Base-by-base conservation (phyloP, 2,888 invertebrate species). In the Plusia festucae region DNA sequence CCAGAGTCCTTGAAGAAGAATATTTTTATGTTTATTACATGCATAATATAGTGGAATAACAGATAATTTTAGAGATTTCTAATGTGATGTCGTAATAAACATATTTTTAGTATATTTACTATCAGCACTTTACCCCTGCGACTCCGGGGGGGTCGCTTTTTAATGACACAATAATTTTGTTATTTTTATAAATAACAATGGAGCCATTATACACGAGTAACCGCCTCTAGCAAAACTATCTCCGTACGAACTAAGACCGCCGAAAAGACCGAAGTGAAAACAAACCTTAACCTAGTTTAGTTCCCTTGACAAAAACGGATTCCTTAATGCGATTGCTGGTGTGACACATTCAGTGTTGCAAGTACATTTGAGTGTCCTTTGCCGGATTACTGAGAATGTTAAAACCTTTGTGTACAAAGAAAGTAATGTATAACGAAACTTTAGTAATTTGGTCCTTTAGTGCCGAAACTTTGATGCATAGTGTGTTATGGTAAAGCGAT, bases 281-380 rank as follows among this genome's bases (percentile, higher is more conserved):
- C 46, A 49, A 49, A 49, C 46, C 46, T 49, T 49, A 49, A 49
- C 46, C 46, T 18, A 18, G 46, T 46, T 57, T 49, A 27, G 27
- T 5, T 49, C 20, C 46, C 27, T 27, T 30, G 16, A 13, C 22
- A 49, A 57, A 22, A n/a, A 56, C 24, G 5, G 46, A 27, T 49
- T 46, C 15, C 46, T 20, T 49, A 49, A 49, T 49, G 46, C 46
- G 46, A 49, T 49, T 49, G 46, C 46, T 20, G 11, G 20, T 49
- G 20, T 20, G 46, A 49, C 46, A 49, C 46, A 49, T 49, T 11
- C 13, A 11, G 11, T 49, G 20, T 20, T 49, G 18, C 18, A 1
- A 20, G 2, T 8, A 18, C 46, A 11, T 20, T 49, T 49, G 18
- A 18, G 18, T 18, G 46, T 49, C 20, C 46, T 49, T 49, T 49